Conservation (phyloP, 2,113 vertebrate species). For the Ptyas mucosa region DNA sequence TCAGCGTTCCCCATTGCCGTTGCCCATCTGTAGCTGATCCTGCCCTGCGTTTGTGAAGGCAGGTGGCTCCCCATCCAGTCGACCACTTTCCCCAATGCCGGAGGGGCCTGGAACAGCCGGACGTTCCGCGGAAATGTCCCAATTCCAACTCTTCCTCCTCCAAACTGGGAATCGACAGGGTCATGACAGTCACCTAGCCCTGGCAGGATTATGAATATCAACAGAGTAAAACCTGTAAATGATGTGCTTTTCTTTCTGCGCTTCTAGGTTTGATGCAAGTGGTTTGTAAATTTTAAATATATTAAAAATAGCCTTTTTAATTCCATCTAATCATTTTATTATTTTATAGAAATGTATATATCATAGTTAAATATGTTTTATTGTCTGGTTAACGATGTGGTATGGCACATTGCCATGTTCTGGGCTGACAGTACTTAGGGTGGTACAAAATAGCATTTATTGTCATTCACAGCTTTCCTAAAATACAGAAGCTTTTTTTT, state of each 20-base stretch:
- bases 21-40: not conserved
- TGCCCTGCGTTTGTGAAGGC: not conserved
- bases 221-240: not conserved
- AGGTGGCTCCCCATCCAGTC: not conserved
- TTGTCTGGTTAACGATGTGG: not conserved
- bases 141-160: not conserved
- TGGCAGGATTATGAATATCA: not conserved
- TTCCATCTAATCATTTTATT: not conserved
- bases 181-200: not conserved
- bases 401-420: not conserved
- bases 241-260: not conserved
- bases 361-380: not conserved
- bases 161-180: not conserved
- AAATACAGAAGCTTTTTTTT: not conserved
- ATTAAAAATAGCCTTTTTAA: not conserved
- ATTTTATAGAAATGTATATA: not conserved
- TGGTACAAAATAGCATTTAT: not conserved
- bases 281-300: not conserved
- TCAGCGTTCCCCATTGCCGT: not conserved
- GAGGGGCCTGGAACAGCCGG: not conserved
- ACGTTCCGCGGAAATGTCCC: not conserved
- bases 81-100: not conserved
- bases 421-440: not conserved
- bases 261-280: not conserved
- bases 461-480: not conserved